A percentile compares a stretch with the other conserved stretches of the same genome.
Conservation (phyloP, 1,140 invertebrate genomes). For the Diprion similis region DNA sequence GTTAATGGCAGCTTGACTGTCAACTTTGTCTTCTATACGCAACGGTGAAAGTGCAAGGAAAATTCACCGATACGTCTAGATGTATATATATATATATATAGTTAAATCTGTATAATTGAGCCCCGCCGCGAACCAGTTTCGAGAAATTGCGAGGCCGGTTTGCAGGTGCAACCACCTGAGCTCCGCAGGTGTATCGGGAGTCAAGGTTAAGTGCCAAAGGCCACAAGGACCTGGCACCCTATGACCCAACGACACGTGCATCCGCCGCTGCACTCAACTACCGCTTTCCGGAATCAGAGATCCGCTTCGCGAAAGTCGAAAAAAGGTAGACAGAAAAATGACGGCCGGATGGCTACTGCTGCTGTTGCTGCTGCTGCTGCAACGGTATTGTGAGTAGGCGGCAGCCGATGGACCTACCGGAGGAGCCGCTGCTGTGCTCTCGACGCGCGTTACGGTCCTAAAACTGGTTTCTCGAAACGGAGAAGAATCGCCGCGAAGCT, state of each 20-base stretch:
- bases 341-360: no score
- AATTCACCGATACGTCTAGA: no score
- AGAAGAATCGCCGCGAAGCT: background rate
- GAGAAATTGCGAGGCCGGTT: background rate
- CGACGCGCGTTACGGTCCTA: constrained; percentile 30
- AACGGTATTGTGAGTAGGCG: constrained; percentile 54
- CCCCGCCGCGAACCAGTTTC: background rate
- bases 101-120: no score
- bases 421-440: background rate
- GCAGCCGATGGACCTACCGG: constrained; percentile 5
- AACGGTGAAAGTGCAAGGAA: no score
- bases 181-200: constrained; percentile 19
- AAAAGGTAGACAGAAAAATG: background rate
- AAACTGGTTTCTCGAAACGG: constrained; percentile 50
- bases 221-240: background rate
- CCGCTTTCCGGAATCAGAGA: no score
- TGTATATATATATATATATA: no score
- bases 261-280: background rate
- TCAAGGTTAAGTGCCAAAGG: constrained; percentile 2
- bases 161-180: constrained; percentile 23
- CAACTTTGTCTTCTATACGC: no score
- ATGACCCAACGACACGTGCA: background rate
- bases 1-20: no score
- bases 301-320: no score
- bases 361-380: constrained; percentile 2